Percentiles rank a stretch among this genome's conserved stretches.
Conservation (phyloP, 2,113 vertebrate genomes). For the Helogale parvula region DNA sequence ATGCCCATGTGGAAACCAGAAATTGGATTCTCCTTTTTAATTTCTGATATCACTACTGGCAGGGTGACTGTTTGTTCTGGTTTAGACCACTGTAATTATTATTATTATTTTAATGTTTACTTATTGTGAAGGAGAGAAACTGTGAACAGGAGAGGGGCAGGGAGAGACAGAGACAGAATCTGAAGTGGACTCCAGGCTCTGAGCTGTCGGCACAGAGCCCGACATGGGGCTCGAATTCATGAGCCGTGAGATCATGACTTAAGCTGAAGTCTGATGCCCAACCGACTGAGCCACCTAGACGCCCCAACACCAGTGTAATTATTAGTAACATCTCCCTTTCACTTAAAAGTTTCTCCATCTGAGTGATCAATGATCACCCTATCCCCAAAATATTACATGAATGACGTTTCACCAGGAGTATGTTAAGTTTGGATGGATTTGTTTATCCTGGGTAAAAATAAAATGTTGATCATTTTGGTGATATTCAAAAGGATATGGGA, state of each 20-base stretch:
- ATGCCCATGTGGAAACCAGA: neutral
- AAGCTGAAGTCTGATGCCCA: no score
- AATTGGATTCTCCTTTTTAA: neutral
- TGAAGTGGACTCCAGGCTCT: no score
- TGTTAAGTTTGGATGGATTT: constrained; percentile 16
- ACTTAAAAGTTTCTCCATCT: neutral
- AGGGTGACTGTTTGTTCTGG: neutral
- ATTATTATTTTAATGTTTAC: neutral
- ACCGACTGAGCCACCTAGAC: no score
- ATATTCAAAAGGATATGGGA: neutral
- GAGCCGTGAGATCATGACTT: no score
- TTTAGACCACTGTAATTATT: neutral
- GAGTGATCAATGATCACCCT: neutral
- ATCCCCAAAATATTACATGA: constrained; percentile 33
- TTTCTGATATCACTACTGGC: neutral
- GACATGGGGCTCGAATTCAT: no score
- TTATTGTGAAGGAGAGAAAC: no score
- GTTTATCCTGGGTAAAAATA: constrained; percentile 42
- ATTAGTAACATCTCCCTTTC: neutral
- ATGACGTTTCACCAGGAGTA: neutral
- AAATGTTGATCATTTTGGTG: constrained; percentile 20
- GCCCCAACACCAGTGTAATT: neutral
- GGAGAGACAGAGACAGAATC: no score
- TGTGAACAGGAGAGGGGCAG: no score
- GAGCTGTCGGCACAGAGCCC: no score